Percentiles rank a stretch among this genome's conserved stretches.
These are phyloP conservation scores for Tetragnatha montana DNA, from an alignment of 2,888 invertebrate species.

Conservation along the genomic window DNA sequence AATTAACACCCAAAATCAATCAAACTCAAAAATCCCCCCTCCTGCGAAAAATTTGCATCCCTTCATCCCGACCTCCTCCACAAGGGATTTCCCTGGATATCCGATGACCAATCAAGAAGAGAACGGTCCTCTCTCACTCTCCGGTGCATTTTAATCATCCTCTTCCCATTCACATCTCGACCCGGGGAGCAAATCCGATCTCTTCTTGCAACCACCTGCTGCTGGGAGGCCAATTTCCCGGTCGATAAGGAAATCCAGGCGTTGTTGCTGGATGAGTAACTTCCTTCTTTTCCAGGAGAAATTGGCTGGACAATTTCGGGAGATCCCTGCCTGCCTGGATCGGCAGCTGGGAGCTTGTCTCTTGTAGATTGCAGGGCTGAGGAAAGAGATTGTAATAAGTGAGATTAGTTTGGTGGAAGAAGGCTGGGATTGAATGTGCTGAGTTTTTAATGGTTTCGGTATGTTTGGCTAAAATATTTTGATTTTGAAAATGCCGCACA, in stretches of 20 bases:
- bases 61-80: not conserved
- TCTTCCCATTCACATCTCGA: not conserved
- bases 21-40: not conserved
- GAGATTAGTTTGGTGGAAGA: no score
- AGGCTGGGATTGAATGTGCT: no score
- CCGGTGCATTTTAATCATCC: constrained; percentile 18
- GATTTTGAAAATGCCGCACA: no score
- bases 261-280: constrained; percentile 54
- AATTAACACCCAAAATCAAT: not conserved
- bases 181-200: constrained; percentile 15
- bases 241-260: constrained; percentile 50
- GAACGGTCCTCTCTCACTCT: not conserved
- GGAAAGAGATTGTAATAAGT: no score
- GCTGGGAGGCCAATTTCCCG: constrained; percentile 7
- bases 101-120: not conserved
- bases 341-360: no score
- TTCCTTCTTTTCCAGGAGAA: constrained; percentile 8
- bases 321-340: no score
- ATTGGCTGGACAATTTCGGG: no score
- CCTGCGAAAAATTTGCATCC: not conserved
- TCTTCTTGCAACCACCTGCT: constrained; percentile 19
- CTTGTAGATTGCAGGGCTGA: no score
- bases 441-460: no score
- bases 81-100: not conserved
- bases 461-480: no score